A percentile compares a stretch with the other conserved stretches of the same genome.
These are phyloP conservation scores for Vollenhovia emeryi DNA, from an alignment of 1,140 invertebrate species.

Conservation along the genomic window DNA sequence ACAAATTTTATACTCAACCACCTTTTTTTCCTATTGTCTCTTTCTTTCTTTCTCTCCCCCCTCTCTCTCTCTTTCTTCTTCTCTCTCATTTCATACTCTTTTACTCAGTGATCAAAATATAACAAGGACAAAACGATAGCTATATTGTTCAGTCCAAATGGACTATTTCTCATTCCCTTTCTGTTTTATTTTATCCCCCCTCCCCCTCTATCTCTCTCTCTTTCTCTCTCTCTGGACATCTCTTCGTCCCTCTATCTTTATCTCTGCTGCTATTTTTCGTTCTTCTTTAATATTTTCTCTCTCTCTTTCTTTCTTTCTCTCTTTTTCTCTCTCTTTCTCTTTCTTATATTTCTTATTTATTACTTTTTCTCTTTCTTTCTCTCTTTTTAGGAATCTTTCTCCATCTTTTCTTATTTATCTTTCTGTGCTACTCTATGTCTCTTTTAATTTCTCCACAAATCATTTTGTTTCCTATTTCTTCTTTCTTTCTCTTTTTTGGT, in stretches of 20 bases:
- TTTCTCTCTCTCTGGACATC: neutral
- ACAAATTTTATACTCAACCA: slow-evolving; percentile 21
- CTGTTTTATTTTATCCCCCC: neutral
- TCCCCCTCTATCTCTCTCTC: neutral
- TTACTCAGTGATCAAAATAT: slow-evolving; percentile 4
- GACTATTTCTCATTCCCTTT: neutral
- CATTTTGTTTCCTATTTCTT: neutral
- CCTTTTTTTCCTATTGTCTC: neutral
- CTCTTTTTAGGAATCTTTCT: neutral
- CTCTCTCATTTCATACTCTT: neutral
- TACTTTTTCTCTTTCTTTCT: neutral
- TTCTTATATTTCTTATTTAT: neutral
- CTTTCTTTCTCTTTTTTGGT: neutral
- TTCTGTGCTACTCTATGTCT: neutral
- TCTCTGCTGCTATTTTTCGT: neutral
- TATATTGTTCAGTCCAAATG: neutral
- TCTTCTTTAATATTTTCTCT: neutral
- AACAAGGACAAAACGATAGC: neutral
- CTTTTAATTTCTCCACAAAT: neutral
- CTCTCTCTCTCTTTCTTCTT: neutral
- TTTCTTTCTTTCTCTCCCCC: neutral
- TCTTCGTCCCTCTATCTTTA: neutral
- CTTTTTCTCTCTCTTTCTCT: neutral
- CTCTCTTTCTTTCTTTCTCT: neutral
- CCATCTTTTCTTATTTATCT: neutral